Evolutionary conservation across 1,140 invertebrate genomes (phyloP).

Genomic region (Hycleus phaleratus): DNA sequence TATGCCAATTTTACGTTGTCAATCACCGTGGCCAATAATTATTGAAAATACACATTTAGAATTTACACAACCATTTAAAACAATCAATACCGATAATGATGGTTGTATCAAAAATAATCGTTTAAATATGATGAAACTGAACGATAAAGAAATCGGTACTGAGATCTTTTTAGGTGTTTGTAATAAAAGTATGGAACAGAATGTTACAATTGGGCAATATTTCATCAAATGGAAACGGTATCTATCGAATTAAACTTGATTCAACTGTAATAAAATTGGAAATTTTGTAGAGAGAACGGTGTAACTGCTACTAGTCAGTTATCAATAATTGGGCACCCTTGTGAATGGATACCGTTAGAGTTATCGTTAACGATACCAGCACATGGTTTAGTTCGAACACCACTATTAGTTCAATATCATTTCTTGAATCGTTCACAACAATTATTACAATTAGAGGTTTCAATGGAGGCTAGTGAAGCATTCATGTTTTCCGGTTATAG

Average conservation of each 20-base stretch:
- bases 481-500: slow-evolving; percentile 90
- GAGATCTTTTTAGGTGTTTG: slow-evolving; percentile 46
- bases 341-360: slow-evolving; percentile 61
- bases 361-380: slow-evolving; percentile 66
- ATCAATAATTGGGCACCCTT: slow-evolving; percentile 49
- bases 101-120: slow-evolving; percentile 25
- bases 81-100: slow-evolving; percentile 27
- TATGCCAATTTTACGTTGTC: slow-evolving; percentile 59
- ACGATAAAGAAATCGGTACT: slow-evolving; percentile 44
- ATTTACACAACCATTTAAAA: slow-evolving; percentile 43
- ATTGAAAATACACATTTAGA: slow-evolving; percentile 58
- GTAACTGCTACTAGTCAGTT: slow-evolving; percentile 44
- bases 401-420: slow-evolving; percentile 60
- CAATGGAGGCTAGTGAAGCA: slow-evolving; percentile 72
- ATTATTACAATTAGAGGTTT: slow-evolving; percentile 64
- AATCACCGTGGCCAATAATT: slow-evolving; percentile 60
- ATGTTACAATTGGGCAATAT: slow-evolving; percentile 53
- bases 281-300: slow-evolving; percentile 24
- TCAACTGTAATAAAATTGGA: not conserved
- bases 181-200: slow-evolving; percentile 29
- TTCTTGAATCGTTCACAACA: slow-evolving; percentile 64
- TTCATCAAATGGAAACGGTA: slow-evolving; percentile 70
- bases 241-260: slow-evolving; percentile 2
- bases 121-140: slow-evolving; percentile 37
- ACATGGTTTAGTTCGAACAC: slow-evolving; percentile 63